Evolutionary conservation across 64 coral and sea anemone genomes (phyloP).

Genomic region (Anthopleura sola): DNA sequence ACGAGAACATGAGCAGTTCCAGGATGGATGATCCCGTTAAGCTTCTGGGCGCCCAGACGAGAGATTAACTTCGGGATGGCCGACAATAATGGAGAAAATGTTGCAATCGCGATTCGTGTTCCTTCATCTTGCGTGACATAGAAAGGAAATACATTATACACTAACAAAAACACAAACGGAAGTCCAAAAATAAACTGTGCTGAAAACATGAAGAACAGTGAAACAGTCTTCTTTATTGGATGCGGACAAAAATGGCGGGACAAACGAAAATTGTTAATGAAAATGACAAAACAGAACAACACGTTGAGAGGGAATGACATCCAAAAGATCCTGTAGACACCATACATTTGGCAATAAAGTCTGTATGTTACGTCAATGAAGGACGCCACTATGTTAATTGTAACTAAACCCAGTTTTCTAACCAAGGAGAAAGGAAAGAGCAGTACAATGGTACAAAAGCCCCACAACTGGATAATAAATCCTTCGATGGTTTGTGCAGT

Average conservation of each 20-base stretch:
- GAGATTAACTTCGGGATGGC: slow-evolving; percentile 58
- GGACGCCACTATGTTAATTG: slow-evolving; percentile 47
- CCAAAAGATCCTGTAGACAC: slow-evolving; percentile 61
- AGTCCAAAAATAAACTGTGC: slow-evolving; percentile 59
- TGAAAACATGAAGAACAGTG: slow-evolving; percentile 23
- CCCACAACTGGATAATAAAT: slow-evolving; percentile 64
- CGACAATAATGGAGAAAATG: slow-evolving; percentile 27
- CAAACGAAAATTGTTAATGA: slow-evolving; percentile 34
- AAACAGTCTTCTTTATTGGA: background rate
- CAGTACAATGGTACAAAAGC: slow-evolving; percentile 26
- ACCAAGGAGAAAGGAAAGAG: slow-evolving; percentile 50
- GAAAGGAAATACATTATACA: slow-evolving; percentile 19
- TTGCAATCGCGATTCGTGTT: slow-evolving; percentile 10
- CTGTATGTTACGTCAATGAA: slow-evolving; percentile 57
- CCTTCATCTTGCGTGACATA: background rate
- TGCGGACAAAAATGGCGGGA: slow-evolving; percentile 17
- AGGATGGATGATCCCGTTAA: slow-evolving; percentile 64
- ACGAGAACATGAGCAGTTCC: slow-evolving; percentile 57
- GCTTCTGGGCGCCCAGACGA: slow-evolving; percentile 58
- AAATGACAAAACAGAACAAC: slow-evolving; percentile 19
- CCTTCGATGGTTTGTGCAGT: slow-evolving; percentile 27
- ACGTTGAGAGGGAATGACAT: slow-evolving; percentile 61
- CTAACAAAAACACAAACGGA: background rate
- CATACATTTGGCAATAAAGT: slow-evolving; percentile 61
- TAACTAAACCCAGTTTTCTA: slow-evolving; percentile 45